Evolutionary conservation across 2,113 vertebrate genomes (phyloP), one percentile per base, ranked within the genome.

Genomic region (Dicaeum eximium): DNA sequence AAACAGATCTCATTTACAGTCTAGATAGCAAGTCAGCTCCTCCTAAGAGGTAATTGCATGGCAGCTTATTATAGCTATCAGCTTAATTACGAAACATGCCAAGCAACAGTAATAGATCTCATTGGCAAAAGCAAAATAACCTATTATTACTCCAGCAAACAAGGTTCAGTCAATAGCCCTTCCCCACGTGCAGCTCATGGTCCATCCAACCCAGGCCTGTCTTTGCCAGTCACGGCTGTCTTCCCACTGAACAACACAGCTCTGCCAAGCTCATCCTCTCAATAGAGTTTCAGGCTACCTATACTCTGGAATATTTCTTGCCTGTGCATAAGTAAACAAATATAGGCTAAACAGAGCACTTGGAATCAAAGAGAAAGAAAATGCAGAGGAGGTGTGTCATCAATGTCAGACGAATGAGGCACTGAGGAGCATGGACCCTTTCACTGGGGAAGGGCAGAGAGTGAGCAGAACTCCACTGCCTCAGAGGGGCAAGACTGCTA

Each of bases 1-100:
- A 42, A 89, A 74, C n/a, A 71, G 64, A 79, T 51, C 80, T 91
- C 83, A 86, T 95, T 89, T 92, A 93, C 57, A 95, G 73, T 91
- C 86, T 60, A 71, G 31, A 86, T 61, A 89, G 84, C 70, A 93
- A 95, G 65, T 57, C 80, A 91, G 65, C 37, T 92, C 53, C 80
- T 92, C 83, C 86, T 91, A 60, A 57, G 77, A 78, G 45, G 91
- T 88, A 89, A 96, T 45, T 88, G 73, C 92, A 84, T 24, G 53
- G 51, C 86, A 95, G 86, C 69, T 95, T 92, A 92, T 81, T 92
- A 91, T 18, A 81, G 77, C 91, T 91, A 93, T 93, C 83, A 91
- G 60, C 65, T 95, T 95, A 96, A 95, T 95, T 91, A 96, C 0
- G 0, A 87, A 93, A 79, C 65, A 75, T 61, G 67, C 31, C 91